Base-by-base conservation (phyloP, 2,888 invertebrate genomes). In the Acholoe squamosa region DNA sequence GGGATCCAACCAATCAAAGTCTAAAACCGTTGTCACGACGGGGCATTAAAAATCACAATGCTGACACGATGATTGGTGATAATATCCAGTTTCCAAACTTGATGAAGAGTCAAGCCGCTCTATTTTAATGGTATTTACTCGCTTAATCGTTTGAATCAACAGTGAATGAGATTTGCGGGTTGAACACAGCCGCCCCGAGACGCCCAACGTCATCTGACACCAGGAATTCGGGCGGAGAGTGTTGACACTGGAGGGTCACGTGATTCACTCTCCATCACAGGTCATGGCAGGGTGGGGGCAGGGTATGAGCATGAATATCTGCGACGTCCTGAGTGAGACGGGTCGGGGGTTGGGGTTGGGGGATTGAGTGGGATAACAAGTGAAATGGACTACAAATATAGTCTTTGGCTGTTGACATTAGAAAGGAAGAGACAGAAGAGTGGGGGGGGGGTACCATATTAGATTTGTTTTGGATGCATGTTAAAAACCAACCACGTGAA, bases 51-150 rank as follows among this genome's bases (percentile, higher is more conserved):
- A 71, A 19, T 61, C 61, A 71, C 71, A 71, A 71, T 25, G 28
- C 71, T 28, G 34, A 80, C 80, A 43, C n/a, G 80, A 14, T 80
- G 80, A 80, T 80, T 80, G 43, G 33, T 16, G 22, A 80, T 43
- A 33, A 80, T 33, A 80, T 80, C 80, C 16, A 80, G 43, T 80
- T 80, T 34, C 80, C 19, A 34, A 80, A 80, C 43, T 43, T 80
- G 80, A 80, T 80, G 80, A 80, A 43, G 80, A 80, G 80, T 80
- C 80, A 80, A 80, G 80, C 43, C 80, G 25, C 80, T 80, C 80
- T 43, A 80, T 80, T 80, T 80, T 80, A 80, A 80, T 80, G 80
- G 19, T 80, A 80, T 80, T 80, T 80, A 25, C 43, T 80, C 80
- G 22, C 33, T 43, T 80, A 80, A 80, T 80, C 80, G 80, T 43